Evolutionary conservation across 30 jellyfish, hydroid and myxozoan species (phyloP).

Genomic region (Turritopsis dohrnii): DNA sequence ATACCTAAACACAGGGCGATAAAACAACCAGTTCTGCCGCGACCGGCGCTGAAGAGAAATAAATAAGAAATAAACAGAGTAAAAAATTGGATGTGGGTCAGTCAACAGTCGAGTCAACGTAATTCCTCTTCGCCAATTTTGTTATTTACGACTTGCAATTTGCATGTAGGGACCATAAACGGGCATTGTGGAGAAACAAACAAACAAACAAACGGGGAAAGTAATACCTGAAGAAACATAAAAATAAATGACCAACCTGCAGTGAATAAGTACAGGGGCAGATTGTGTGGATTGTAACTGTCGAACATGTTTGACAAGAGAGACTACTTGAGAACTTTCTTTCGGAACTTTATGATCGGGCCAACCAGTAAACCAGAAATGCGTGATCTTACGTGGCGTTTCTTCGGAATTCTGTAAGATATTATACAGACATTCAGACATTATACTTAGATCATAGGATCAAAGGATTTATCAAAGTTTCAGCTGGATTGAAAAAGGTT

Average conservation of each 20-base stretch:
- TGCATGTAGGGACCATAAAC: too few species aligned
- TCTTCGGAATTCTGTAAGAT: slow-evolving; percentile 63
- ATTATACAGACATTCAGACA: too few species aligned
- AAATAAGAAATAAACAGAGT: neutral
- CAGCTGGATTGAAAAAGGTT: too few species aligned
- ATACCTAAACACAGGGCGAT: slow-evolving; percentile 83
- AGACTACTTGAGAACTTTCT: slow-evolving; percentile 48
- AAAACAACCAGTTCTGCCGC: slow-evolving; percentile 99
- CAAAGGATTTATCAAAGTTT: too few species aligned
- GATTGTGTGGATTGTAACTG: slow-evolving; percentile 29
- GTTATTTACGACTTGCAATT: too few species aligned
- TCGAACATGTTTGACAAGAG: slow-evolving; percentile 63
- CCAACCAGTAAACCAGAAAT: slow-evolving; percentile 95
- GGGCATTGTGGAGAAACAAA: too few species aligned
- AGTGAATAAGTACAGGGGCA: slow-evolving; percentile 85
- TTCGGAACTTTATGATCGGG: slow-evolving; percentile 97
- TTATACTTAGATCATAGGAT: too few species aligned
- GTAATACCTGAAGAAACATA: neutral
- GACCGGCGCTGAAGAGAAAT: slow-evolving; percentile 85
- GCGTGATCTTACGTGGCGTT: slow-evolving; percentile 77
- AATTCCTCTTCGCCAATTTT: too few species aligned
- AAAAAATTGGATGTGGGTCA: too few species aligned
- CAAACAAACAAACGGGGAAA: too few species aligned
- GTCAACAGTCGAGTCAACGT: too few species aligned
- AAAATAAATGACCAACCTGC: slow-evolving; percentile 72